Base-by-base conservation (phyloP, 1,140 invertebrate species). In the Coelopa frigida region DNA sequence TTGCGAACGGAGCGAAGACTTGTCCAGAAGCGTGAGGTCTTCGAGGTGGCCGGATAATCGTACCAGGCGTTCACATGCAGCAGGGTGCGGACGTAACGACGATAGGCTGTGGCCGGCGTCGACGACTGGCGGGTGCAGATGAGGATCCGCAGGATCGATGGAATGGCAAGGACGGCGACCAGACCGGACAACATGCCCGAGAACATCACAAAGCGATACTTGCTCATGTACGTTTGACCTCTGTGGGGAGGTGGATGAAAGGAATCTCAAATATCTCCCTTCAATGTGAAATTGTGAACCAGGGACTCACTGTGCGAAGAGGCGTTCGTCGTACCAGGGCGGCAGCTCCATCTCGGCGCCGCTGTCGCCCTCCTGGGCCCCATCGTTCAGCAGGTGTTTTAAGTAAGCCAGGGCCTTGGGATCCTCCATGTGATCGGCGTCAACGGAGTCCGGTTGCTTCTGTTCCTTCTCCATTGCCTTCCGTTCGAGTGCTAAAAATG, bases 41-140 rank as follows among this genome's bases (percentile, higher is more conserved):
- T 51, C 29, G 55, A 58, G 26, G 27, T 38, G 24, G 46, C 31
- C 6, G 68, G 20, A 35, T 79, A 70, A 11, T 76, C 69, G 53
- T 87, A 87, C 89, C 89, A 94, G 3, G 77, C 58, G 3, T 78
- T 64, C 14, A 83, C 79, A 54, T 90, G 85, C 3, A 81, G 68
- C 31, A 85, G 69, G 0, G 85, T 89, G 2, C 77, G 77, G 2
- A 85, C 59, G 59, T 93, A 93, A 53, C 90, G 75, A 46, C 75
- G 78, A 61, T 88, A 89, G 0, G 89, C 82, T 0, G 75, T 76
- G 17, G 73, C 73, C 0, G 74, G 66, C 4, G 75, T 77, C 22
- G 73, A 75, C 2, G 83, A 86, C 46, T 80, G 78, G 0, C 75
- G 71, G 0, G 85, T 83, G 18, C 79, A 77, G 4, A 81, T 73